Evolutionary conservation across 2,113 vertebrate species (phyloP).

Genomic region (Sclerurus mexicanus): DNA sequence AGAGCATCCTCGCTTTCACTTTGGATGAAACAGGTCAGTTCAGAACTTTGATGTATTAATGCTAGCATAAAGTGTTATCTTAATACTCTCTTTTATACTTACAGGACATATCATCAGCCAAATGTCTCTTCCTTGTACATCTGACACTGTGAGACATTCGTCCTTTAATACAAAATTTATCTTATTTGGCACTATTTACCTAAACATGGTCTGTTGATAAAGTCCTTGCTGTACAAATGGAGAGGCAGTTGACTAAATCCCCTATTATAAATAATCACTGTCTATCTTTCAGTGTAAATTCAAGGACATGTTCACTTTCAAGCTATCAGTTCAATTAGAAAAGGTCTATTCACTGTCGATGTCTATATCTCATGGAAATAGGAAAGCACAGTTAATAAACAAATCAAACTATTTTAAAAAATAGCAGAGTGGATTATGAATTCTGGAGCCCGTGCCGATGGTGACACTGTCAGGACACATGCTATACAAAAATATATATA

Average conservation of each 20-base stretch:
- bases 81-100: constrained; percentile 46
- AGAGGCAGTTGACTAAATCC: constrained; percentile 59
- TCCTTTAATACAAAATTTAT: constrained; percentile 65
- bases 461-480: constrained; percentile 21
- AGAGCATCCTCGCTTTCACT: constrained; percentile 60
- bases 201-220: constrained; percentile 67
- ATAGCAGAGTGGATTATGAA: constrained; percentile 19
- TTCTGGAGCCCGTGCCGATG: neutral
- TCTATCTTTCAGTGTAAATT: constrained; percentile 69
- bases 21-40: constrained; percentile 59
- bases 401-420: constrained; percentile 64
- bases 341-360: constrained; percentile 69
- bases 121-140: constrained; percentile 28
- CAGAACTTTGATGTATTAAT: constrained; percentile 65
- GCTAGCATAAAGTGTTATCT: constrained; percentile 58
- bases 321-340: constrained; percentile 73
- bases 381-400: constrained; percentile 64
- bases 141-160: constrained; percentile 14
- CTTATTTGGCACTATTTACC: constrained; percentile 68
- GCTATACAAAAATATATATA: neutral
- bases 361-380: constrained; percentile 64
- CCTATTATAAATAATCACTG: constrained; percentile 71
- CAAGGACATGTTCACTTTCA: constrained; percentile 71
- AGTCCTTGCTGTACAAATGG: constrained; percentile 64
- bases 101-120: constrained; percentile 34